Conservation (phyloP, 2,888 invertebrate genomes). For the Leptinotarsa tumamoca region DNA sequence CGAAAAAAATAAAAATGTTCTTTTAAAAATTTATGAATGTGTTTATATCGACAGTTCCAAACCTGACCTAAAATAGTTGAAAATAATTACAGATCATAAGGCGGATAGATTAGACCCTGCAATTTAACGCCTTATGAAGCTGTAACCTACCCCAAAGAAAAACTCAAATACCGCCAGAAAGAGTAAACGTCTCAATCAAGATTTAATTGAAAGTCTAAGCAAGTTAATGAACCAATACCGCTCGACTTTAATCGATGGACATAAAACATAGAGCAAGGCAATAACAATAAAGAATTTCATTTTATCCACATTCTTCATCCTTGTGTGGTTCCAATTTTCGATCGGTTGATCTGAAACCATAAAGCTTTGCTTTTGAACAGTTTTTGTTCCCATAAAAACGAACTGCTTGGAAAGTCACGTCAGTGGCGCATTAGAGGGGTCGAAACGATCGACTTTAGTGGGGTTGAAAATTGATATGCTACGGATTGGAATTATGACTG, state of each 20-base stretch:
- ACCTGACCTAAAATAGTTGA: too few species aligned
- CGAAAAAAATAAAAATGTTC: too few species aligned
- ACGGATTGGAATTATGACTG: slow-evolving; percentile 4
- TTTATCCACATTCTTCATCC: slow-evolving; percentile 49
- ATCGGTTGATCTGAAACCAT: slow-evolving; percentile 34
- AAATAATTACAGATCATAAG: neutral
- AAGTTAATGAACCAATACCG: slow-evolving; percentile 47
- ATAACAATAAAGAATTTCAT: slow-evolving; percentile 51
- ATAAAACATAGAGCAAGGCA: slow-evolving; percentile 39
- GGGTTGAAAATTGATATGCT: slow-evolving; percentile 18
- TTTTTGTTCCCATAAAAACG: slow-evolving; percentile 47
- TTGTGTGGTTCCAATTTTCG: slow-evolving; percentile 49
- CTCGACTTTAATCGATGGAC: slow-evolving; percentile 43
- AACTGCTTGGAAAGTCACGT: slow-evolving; percentile 46
- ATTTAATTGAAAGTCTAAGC: slow-evolving; percentile 48
- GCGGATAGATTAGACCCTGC: neutral
- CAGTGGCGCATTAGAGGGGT: slow-evolving; percentile 29
- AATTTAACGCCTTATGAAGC: neutral
- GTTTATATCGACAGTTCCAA: too few species aligned
- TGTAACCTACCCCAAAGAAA: neutral
- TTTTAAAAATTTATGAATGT: too few species aligned
- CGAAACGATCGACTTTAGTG: slow-evolving; percentile 14
- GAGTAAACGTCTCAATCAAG: slow-evolving; percentile 49
- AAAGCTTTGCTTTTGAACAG: slow-evolving; percentile 45
- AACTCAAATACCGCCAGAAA: slow-evolving; percentile 8